phyloP scores from a whole-genome alignment of 2,113 vertebrate genomes.

The Oreochromis spilurus region DNA sequence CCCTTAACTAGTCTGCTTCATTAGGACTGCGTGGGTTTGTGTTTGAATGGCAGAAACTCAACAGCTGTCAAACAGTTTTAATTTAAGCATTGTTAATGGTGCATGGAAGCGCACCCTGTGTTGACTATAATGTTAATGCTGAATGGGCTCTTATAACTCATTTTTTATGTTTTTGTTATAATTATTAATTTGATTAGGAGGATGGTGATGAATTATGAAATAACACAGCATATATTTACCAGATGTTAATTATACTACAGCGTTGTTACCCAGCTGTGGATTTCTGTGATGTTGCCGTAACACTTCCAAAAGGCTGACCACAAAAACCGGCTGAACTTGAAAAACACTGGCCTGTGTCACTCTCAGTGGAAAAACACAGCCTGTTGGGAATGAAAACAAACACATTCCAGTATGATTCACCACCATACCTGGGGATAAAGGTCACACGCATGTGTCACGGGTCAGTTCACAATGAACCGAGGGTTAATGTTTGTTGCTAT shows the following conservation, averaged over 20 bases:
- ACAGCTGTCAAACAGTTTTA: not conserved
- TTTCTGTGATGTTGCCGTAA: not conserved
- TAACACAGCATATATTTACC: not conserved
- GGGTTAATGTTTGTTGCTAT: slow-evolving; percentile 10
- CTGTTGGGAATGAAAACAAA: not conserved
- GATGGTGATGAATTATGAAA: no score
- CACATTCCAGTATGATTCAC: slow-evolving; percentile 24
- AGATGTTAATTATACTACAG: not conserved
- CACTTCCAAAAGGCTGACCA: not conserved
- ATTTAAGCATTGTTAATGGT: not conserved
- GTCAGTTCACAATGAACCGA: slow-evolving; percentile 7
- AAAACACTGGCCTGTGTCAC: not conserved
- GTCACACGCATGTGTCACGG: slow-evolving; percentile 31
- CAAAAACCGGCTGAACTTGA: not conserved
- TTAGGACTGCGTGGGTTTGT: not conserved
- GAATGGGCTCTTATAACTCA: not conserved
- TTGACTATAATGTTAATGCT: not conserved
- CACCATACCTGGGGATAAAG: slow-evolving; percentile 16
- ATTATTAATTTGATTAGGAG: not conserved
- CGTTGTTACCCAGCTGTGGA: not conserved
- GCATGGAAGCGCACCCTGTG: not conserved
- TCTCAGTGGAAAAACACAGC: not conserved
- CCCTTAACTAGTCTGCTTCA: not conserved
- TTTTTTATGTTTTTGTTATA: not conserved
- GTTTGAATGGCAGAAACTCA: not conserved